Evolutionary conservation across 2,113 vertebrate species (phyloP).

Genomic region (Entelurus aequoreus): DNA sequence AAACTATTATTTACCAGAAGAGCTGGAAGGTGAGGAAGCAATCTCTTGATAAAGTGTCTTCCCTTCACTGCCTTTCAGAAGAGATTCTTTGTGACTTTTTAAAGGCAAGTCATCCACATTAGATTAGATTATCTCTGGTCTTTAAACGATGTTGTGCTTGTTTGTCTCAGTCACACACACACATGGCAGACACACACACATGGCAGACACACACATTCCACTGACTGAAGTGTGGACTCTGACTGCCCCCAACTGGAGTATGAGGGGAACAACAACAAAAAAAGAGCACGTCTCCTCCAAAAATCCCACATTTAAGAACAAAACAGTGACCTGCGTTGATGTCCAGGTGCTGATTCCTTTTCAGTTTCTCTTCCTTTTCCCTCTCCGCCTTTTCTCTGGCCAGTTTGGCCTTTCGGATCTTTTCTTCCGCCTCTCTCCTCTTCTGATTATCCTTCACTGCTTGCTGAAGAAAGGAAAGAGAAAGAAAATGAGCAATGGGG

Average conservation of each 20-base stretch:
- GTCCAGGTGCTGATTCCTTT: constrained; percentile 74
- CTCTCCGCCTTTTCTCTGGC: constrained; percentile 81
- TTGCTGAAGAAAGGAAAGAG: constrained; percentile 67
- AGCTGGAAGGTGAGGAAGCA: constrained; percentile 19
- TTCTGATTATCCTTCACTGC: constrained; percentile 79
- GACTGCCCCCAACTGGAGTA: constrained; percentile 68
- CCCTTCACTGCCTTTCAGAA: constrained; percentile 15
- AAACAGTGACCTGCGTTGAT: constrained; percentile 73
- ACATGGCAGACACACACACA: neutral
- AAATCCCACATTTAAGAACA: constrained; percentile 11
- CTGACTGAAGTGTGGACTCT: constrained; percentile 47
- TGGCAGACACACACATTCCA: neutral
- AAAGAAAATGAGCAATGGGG: neutral
- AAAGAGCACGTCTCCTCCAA: neutral
- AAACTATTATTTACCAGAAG: constrained; percentile 17
- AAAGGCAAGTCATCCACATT: constrained; percentile 51
- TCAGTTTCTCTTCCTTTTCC: constrained; percentile 77
- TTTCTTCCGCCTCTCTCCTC: constrained; percentile 79
- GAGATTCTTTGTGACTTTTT: constrained; percentile 24
- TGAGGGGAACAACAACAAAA: constrained; percentile 42
- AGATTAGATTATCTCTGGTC: constrained; percentile 57
- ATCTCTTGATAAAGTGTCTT: constrained; percentile 9
- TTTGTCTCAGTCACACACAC: neutral
- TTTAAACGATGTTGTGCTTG: constrained; percentile 35
- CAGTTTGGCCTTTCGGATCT: constrained; percentile 73